Evolutionary conservation across 2,797 vertebrate genomes (phyloP).

Genomic region (Gila robusta): DNA sequence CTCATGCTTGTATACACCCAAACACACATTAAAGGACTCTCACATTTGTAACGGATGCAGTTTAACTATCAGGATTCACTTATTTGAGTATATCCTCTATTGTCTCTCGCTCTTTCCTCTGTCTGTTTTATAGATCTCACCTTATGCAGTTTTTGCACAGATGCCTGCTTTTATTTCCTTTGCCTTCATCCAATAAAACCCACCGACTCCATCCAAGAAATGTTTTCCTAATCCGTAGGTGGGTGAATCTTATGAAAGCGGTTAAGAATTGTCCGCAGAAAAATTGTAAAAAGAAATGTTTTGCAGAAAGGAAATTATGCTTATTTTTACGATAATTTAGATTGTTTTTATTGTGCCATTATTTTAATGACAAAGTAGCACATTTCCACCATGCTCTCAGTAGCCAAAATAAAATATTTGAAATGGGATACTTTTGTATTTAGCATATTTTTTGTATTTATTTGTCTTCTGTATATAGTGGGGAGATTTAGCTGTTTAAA

Average conservation of each 20-base stretch:
- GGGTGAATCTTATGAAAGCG: constrained; percentile 1
- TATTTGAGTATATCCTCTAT: neutral
- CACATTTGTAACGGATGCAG: constrained; percentile 20
- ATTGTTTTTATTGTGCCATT: neutral
- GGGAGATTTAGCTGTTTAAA: neutral
- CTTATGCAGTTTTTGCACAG: constrained; percentile 6
- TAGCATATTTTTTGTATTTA: neutral
- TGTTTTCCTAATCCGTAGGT: neutral
- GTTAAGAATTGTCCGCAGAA: neutral
- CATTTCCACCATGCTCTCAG: neutral
- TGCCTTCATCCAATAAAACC: constrained; percentile 23
- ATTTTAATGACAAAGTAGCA: neutral
- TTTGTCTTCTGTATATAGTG: neutral
- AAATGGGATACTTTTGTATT: neutral
- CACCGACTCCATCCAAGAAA: neutral
- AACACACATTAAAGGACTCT: constrained; percentile 17
- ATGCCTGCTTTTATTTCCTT: constrained; percentile 34
- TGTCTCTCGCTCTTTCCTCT: neutral
- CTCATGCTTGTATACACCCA: constrained; percentile 16
- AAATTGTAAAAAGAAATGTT: neutral
- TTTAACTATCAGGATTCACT: constrained; percentile 21
- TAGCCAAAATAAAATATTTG: neutral
- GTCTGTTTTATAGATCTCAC: constrained; percentile 26
- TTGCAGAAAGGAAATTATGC: neutral
- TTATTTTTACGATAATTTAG: neutral